A percentile compares a stretch with the other conserved stretches of the same genome.
phyloP scores from a whole-genome alignment of 2,113 vertebrate species.

The Chaenocephalus aceratus region DNA sequence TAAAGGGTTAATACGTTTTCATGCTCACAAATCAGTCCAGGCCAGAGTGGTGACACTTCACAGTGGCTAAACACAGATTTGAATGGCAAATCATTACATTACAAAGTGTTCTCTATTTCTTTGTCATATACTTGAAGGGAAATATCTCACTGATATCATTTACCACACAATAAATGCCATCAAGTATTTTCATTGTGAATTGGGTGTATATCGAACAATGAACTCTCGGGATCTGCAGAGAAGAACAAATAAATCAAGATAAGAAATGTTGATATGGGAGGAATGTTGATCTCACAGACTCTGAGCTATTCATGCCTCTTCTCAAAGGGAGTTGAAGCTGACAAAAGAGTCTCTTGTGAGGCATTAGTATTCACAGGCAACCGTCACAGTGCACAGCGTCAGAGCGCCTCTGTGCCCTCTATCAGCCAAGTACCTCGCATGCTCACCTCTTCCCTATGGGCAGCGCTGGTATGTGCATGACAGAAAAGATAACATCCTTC shows the following conservation, averaged over 20 bases:
- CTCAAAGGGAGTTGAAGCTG: slow-evolving; percentile 41
- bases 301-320: slow-evolving; percentile 51
- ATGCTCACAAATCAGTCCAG: slow-evolving; percentile 5
- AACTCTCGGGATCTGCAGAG: not conserved
- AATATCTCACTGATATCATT: slow-evolving; percentile 10
- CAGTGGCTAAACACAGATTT: not conserved
- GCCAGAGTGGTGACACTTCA: slow-evolving; percentile 5
- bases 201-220: not conserved
- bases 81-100: slow-evolving; percentile 21
- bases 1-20: not conserved
- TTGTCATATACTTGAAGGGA: slow-evolving; percentile 4
- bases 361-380: slow-evolving; percentile 63
- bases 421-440: slow-evolving; percentile 70
- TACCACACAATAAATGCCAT: not conserved
- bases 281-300: slow-evolving; percentile 35
- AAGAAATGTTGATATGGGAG: slow-evolving; percentile 28
- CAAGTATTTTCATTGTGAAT: not conserved
- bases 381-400: slow-evolving; percentile 17
- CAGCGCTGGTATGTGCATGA: slow-evolving; percentile 67
- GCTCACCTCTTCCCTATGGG: slow-evolving; percentile 75
- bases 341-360: slow-evolving; percentile 65
- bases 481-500: slow-evolving; percentile 76
- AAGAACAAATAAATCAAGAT: not conserved
- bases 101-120: slow-evolving; percentile 4
- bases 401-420: slow-evolving; percentile 61